Percentiles rank a stretch among this genome's conserved stretches.
Conservation (phyloP, 2,797 vertebrate species). For the Pogoniulus pusillus region DNA sequence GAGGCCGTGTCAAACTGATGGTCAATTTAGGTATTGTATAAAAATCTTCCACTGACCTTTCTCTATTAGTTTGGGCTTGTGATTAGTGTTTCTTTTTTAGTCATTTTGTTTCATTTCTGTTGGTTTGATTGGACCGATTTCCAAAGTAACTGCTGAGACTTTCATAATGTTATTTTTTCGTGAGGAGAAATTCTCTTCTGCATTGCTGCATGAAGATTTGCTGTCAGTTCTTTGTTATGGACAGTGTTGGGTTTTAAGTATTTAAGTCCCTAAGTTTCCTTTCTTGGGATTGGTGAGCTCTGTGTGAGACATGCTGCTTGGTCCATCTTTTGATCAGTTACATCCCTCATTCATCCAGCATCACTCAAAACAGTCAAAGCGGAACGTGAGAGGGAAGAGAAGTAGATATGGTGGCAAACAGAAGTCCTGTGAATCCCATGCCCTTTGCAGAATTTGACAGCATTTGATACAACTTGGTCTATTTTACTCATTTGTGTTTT, state of each 20-base stretch:
- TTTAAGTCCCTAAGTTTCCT: constrained; percentile 80
- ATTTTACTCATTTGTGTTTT: background rate
- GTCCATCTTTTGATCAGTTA: constrained; percentile 88
- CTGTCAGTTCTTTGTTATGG: constrained; percentile 74
- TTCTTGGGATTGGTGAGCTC: constrained; percentile 80
- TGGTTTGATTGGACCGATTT: constrained; percentile 72
- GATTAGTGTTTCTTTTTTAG: constrained; percentile 64
- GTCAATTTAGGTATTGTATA: constrained; percentile 98
- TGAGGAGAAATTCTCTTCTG: constrained; percentile 72
- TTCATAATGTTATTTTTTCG: constrained; percentile 53
- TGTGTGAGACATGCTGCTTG: constrained; percentile 83
- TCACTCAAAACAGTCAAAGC: constrained; percentile 81
- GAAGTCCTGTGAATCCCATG: background rate
- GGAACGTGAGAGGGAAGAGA: background rate
- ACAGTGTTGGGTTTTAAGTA: constrained; percentile 72
- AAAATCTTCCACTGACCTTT: constrained; percentile 40
- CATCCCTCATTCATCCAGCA: constrained; percentile 70
- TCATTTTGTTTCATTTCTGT: constrained; percentile 36
- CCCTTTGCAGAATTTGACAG: background rate
- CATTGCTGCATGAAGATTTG: constrained; percentile 80
- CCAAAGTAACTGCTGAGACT: constrained; percentile 69
- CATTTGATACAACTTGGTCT: background rate
- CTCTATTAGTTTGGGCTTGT: constrained; percentile 75
- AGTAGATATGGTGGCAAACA: background rate
- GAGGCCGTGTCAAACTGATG: constrained; percentile 93